Percentiles rank a stretch among this genome's conserved stretches.
Conservation (phyloP, 2,888 invertebrate genomes). For the Acleris holmiana region DNA sequence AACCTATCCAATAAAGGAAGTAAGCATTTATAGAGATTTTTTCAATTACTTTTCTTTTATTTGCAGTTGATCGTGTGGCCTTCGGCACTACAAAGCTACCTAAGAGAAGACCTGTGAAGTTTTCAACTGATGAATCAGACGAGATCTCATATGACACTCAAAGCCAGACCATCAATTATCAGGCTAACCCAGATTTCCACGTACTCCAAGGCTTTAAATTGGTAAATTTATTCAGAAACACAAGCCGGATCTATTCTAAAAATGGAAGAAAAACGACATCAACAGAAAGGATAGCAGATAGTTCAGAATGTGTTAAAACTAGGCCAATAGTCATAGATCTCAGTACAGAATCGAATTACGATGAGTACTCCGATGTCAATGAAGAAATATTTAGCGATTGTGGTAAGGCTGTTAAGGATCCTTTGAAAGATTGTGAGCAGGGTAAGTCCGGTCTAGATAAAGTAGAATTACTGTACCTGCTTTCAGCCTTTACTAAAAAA, state of each 20-base stretch:
- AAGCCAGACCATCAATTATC: conserved; percentile 65
- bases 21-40: no score
- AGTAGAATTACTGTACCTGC: no score
- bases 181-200: conserved; percentile 72
- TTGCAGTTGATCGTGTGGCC: conserved; percentile 44
- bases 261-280: conserved; percentile 52
- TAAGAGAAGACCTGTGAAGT: conserved; percentile 53
- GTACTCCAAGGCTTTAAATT: conserved; percentile 74
- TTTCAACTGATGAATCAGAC: conserved; percentile 49
- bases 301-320: conserved; percentile 48
- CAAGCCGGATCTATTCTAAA: conserved; percentile 50
- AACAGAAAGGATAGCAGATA: conserved; percentile 48
- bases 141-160: conserved; percentile 52
- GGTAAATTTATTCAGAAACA: conserved; percentile 61
- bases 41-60: background rate
- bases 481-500: background rate
- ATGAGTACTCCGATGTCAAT: conserved; percentile 48
- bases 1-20: background rate
- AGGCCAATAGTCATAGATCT: conserved; percentile 46
- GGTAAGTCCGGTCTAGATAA: conserved; percentile 26
- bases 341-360: conserved; percentile 45
- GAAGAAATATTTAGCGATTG: conserved; percentile 59
- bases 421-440: conserved; percentile 34
- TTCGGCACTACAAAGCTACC: conserved; percentile 38
- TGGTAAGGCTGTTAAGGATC: conserved; percentile 52